A percentile compares a stretch with the other conserved stretches of the same genome.
Evolutionary conservation across 2,113 vertebrate genomes (phyloP).

Genomic region (Etheostoma cragini): DNA sequence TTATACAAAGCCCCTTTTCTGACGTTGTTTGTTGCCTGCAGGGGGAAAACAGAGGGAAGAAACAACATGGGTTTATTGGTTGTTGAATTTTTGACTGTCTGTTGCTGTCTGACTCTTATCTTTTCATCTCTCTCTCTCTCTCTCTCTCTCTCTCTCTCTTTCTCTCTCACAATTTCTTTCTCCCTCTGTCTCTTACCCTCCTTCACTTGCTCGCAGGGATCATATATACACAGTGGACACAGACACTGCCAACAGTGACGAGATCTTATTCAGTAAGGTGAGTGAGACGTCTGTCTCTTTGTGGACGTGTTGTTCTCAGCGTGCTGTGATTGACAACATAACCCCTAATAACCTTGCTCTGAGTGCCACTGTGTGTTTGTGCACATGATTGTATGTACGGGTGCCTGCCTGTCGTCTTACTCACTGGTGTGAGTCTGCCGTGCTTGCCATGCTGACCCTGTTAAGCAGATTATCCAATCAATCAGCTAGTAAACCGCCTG

Average conservation of each 20-base stretch:
- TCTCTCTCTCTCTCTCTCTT: slow-evolving; percentile 40
- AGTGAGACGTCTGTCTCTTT: slow-evolving; percentile 78
- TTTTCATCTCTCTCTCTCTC: slow-evolving; percentile 53
- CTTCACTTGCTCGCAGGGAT: slow-evolving; percentile 86
- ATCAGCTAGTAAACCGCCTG: slow-evolving; percentile 67
- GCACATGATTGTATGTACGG: slow-evolving; percentile 22
- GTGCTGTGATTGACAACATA: slow-evolving; percentile 47
- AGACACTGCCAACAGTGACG: slow-evolving; percentile 91
- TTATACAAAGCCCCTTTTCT: slow-evolving; percentile 78
- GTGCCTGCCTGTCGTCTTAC: slow-evolving; percentile 42
- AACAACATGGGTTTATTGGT: slow-evolving; percentile 64
- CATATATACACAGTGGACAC: slow-evolving; percentile 99
- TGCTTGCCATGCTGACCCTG: slow-evolving; percentile 60
- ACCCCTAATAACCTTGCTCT: slow-evolving; percentile 50
- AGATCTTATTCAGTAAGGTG: slow-evolving; percentile 99
- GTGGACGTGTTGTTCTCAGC: slow-evolving; percentile 56
- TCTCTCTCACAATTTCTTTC: slow-evolving; percentile 64
- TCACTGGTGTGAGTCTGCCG: slow-evolving; percentile 38
- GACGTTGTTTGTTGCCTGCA: slow-evolving; percentile 63
- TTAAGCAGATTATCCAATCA: slow-evolving; percentile 84
- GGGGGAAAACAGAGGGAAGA: slow-evolving; percentile 49
- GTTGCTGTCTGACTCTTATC: slow-evolving; percentile 70
- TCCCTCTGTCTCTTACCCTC: slow-evolving; percentile 51
- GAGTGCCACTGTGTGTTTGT: slow-evolving; percentile 23
- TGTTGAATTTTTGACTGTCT: slow-evolving; percentile 69